phyloP scores from a whole-genome alignment of 2,797 vertebrate species.

The Corythornis leucogaster region DNA sequence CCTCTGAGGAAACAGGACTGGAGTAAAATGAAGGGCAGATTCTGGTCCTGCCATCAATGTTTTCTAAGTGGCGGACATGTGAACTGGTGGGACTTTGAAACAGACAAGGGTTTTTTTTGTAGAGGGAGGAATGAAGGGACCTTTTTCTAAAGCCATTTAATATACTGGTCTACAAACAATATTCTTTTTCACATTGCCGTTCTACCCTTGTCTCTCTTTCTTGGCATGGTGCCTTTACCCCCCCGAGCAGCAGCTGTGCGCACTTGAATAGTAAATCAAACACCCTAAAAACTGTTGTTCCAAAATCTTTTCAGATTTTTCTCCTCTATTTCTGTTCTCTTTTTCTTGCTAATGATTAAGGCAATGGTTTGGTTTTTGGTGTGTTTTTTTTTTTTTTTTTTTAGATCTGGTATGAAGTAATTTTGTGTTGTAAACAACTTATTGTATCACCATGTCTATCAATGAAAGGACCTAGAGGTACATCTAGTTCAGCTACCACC shows the following conservation, averaged over 20 bases:
- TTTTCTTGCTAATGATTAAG: slow-evolving; percentile 47
- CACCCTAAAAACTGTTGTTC: slow-evolving; percentile 64
- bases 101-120: slow-evolving; percentile 13
- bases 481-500: neutral
- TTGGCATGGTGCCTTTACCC: slow-evolving; percentile 62
- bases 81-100: slow-evolving; percentile 17
- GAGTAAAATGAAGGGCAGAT: neutral
- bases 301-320: slow-evolving; percentile 71
- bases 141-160: slow-evolving; percentile 54
- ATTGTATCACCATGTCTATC: neutral
- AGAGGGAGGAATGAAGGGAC: neutral
- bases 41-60: slow-evolving; percentile 26
- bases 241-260: slow-evolving; percentile 66
- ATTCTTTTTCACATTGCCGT: slow-evolving; percentile 40
- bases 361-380: too few species aligned
- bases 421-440: slow-evolving; percentile 19
- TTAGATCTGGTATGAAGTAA: slow-evolving; percentile 1
- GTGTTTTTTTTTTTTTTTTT: neutral
- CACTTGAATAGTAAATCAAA: slow-evolving; percentile 79
- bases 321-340: slow-evolving; percentile 52
- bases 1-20: neutral
- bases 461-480: neutral
- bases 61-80: neutral
- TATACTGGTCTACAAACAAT: slow-evolving; percentile 65
- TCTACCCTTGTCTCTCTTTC: slow-evolving; percentile 47